Evolutionary conservation across 2,888 invertebrate genomes (phyloP).

Genomic region (Hemithea aestivaria): DNA sequence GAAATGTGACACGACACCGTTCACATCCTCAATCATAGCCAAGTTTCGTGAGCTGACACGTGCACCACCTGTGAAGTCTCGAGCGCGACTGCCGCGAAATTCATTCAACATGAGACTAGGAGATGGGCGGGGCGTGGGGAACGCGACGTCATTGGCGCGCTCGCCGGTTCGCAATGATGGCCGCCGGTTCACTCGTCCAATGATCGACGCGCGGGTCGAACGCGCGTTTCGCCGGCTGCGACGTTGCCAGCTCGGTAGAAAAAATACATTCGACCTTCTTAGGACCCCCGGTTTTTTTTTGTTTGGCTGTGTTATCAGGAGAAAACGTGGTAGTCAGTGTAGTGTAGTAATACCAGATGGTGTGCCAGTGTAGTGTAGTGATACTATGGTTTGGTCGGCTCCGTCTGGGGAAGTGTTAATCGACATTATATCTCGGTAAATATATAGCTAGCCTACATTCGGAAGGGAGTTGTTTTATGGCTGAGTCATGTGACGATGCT

Average conservation of each 20-base stretch:
- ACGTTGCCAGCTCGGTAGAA: slow-evolving; percentile 76
- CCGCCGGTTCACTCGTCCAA: slow-evolving; percentile 75
- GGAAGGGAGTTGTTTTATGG: too few relatives aligned
- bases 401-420: slow-evolving; percentile 72
- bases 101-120: slow-evolving; percentile 71
- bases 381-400: slow-evolving; percentile 76
- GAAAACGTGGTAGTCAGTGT: slow-evolving; percentile 58
- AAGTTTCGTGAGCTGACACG: slow-evolving; percentile 37
- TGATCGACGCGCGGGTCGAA: slow-evolving; percentile 71
- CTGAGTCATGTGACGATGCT: slow-evolving; percentile 34
- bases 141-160: slow-evolving; percentile 69
- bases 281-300: slow-evolving; percentile 76
- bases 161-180: slow-evolving; percentile 63
- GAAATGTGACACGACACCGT: slow-evolving; percentile 20
- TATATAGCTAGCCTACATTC: too few relatives aligned
- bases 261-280: slow-evolving; percentile 79
- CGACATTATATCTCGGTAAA: slow-evolving; percentile 72
- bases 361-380: slow-evolving; percentile 67
- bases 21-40: slow-evolving; percentile 23
- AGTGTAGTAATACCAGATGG: too few relatives aligned
- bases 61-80: slow-evolving; percentile 40
- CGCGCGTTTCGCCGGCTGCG: slow-evolving; percentile 67
- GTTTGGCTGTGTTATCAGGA: slow-evolving; percentile 76
- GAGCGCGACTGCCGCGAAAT: slow-evolving; percentile 64
- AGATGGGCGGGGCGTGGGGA: slow-evolving; percentile 77